Percentiles rank a stretch among this genome's conserved stretches.
Evolutionary conservation across 2,888 invertebrate genomes (phyloP).

Genomic region (Amiota minor): DNA sequence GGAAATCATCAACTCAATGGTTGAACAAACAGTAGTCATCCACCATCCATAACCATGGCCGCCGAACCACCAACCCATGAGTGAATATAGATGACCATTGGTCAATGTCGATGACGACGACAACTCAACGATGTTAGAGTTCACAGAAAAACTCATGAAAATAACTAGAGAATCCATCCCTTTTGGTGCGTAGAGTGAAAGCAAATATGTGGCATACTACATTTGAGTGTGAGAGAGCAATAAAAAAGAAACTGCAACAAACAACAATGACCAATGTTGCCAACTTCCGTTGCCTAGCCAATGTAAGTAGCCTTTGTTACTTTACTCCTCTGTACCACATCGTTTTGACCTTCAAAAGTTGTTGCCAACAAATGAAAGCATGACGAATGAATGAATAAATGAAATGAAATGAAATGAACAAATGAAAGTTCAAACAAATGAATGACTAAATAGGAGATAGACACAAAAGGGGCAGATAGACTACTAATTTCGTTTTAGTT

Average conservation of each 20-base stretch:
- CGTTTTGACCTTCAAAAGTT: constrained; percentile 46
- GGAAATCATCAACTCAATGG: constrained; percentile 71
- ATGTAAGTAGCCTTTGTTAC: constrained; percentile 27
- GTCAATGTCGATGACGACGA: neutral
- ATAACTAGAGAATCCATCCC: neutral
- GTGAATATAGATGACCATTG: too few relatives aligned
- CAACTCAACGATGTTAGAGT: neutral
- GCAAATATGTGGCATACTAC: too few relatives aligned
- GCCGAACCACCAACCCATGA: neutral
- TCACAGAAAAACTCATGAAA: neutral
- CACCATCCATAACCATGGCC: neutral
- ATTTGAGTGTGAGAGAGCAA: constrained; percentile 23
- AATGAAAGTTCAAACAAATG: neutral
- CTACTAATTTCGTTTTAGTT: too few relatives aligned
- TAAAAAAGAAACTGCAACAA: constrained; percentile 23
- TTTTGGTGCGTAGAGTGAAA: too few relatives aligned
- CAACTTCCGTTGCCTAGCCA: constrained; percentile 20
- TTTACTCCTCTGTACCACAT: too few relatives aligned
- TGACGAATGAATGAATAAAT: constrained; percentile 8
- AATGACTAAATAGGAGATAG: neutral
- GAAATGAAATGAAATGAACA: neutral
- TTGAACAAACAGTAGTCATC: constrained; percentile 54
- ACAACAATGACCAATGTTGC: constrained; percentile 32
- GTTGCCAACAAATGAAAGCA: constrained; percentile 10
- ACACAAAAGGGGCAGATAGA: neutral